phyloP scores from a whole-genome alignment of 35 echinoderm and acorn worm genomes.

The Ophiothrix spiculata region DNA sequence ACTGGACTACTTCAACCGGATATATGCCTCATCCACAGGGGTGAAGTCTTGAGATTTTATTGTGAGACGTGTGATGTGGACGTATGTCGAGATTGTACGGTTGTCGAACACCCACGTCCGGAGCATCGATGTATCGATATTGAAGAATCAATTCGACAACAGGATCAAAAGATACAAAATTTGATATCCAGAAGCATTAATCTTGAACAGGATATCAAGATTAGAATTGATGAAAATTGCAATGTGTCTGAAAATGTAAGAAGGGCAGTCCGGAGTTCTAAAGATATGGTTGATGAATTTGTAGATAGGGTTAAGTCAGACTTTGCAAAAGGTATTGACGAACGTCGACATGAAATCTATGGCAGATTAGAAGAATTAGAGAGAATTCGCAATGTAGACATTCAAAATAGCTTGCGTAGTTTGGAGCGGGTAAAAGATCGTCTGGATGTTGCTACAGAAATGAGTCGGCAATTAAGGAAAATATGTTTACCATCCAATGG shows the following conservation, averaged over 20 bases:
- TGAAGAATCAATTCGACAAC: background rate
- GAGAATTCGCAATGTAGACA: background rate
- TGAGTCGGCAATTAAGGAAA: background rate
- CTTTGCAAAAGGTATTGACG: background rate
- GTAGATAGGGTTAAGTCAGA: background rate
- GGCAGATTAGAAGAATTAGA: background rate
- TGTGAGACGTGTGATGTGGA: slow-evolving; percentile 42
- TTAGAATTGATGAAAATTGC: background rate
- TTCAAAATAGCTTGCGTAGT: background rate
- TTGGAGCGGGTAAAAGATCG: background rate
- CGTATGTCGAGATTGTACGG: slow-evolving; percentile 49
- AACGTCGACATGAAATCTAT: background rate
- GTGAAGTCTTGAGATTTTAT: slow-evolving; percentile 25
- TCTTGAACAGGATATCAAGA: background rate
- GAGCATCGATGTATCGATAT: slow-evolving; percentile 13
- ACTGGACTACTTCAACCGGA: background rate
- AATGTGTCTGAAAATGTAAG: background rate
- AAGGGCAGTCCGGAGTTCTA: background rate
- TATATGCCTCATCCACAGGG: slow-evolving; percentile 14
- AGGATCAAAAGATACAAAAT: background rate
- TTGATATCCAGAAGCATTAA: background rate
- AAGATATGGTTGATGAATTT: background rate
- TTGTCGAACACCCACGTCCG: slow-evolving; percentile 45
- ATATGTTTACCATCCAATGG: background rate
- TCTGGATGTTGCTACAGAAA: background rate